Conservation (phyloP, 2,888 invertebrate genomes). For the Agrypnus murinus region DNA sequence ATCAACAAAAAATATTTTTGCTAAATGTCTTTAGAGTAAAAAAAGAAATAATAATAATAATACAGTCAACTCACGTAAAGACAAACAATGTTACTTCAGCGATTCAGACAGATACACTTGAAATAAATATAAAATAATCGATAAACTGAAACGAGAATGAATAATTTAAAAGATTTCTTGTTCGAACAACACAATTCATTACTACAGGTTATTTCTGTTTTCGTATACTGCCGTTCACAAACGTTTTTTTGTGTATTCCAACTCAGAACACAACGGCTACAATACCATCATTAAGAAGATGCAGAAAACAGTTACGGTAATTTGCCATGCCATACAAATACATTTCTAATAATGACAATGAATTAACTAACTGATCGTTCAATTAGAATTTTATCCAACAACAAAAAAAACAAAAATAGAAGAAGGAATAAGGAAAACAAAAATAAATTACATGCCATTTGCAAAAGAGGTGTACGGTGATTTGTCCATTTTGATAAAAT, state of each 20-base stretch:
- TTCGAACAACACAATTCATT: slow-evolving; percentile 46
- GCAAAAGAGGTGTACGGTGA: slow-evolving; percentile 34
- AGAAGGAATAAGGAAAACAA: too few species aligned
- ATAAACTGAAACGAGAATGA: slow-evolving; percentile 46
- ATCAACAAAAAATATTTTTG: slow-evolving; percentile 38
- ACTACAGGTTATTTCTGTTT: slow-evolving; percentile 44
- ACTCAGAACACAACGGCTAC: neutral
- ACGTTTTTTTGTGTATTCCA: slow-evolving; percentile 3
- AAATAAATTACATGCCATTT: slow-evolving; percentile 37
- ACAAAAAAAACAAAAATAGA: too few species aligned
- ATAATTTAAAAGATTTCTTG: slow-evolving; percentile 48
- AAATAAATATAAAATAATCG: slow-evolving; percentile 51
- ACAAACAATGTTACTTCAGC: slow-evolving; percentile 45
- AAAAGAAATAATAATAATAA: slow-evolving; percentile 35
- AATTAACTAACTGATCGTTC: slow-evolving; percentile 22
- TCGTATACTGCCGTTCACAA: slow-evolving; percentile 33
- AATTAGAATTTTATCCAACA: slow-evolving; percentile 22
- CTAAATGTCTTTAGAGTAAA: slow-evolving; percentile 15
- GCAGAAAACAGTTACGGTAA: slow-evolving; percentile 13
- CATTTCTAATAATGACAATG: slow-evolving; percentile 1
- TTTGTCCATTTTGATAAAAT: slow-evolving; percentile 47
- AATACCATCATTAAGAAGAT: slow-evolving; percentile 15
- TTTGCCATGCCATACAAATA: slow-evolving; percentile 15
- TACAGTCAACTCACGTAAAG: slow-evolving; percentile 48
- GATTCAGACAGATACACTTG: slow-evolving; percentile 50